Evolutionary conservation across 2,888 invertebrate species (phyloP).

Genomic region (Drosophila yooni): DNA sequence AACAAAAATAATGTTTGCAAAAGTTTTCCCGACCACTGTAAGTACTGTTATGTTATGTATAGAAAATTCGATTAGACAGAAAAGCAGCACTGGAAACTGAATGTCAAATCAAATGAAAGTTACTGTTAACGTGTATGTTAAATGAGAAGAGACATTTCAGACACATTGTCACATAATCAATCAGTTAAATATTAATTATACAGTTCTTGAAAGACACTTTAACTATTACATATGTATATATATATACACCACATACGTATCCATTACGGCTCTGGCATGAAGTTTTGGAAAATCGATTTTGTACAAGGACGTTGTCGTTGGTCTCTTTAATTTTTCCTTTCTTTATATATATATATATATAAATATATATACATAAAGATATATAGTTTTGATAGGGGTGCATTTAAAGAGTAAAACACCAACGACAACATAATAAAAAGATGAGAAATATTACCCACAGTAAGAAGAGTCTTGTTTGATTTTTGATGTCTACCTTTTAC

Average conservation of each 20-base stretch:
- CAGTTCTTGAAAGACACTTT: constrained; percentile 32
- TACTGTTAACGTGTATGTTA: constrained; percentile 15
- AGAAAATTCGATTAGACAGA: constrained; percentile 16
- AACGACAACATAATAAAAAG: constrained; percentile 35
- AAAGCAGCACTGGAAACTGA: constrained; percentile 24
- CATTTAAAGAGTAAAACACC: constrained; percentile 29
- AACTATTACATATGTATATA: constrained; percentile 38
- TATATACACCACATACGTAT: constrained; percentile 38
- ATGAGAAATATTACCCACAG: constrained; percentile 11
- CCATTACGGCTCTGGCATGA: constrained; percentile 73
- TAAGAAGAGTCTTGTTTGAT: constrained; percentile 36
- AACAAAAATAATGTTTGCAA: background rate
- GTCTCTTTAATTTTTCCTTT: constrained; percentile 21
- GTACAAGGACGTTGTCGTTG: constrained; percentile 81
- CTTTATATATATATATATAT: background rate
- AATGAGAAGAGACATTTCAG: constrained; percentile 16
- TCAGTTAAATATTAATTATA: constrained; percentile 17
- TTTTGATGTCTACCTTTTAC: constrained; percentile 74
- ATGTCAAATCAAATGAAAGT: constrained; percentile 59
- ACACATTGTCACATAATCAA: constrained; percentile 19
- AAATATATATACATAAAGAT: background rate
- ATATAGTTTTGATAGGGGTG: constrained; percentile 33
- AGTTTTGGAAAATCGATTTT: constrained; percentile 83
- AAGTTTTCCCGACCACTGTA: constrained; percentile 5
- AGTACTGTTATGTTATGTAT: constrained; percentile 8